These are phyloP conservation scores for Cheilosia variabilis DNA, from an alignment of 2,888 invertebrate genomes.

Conservation along the genomic window DNA sequence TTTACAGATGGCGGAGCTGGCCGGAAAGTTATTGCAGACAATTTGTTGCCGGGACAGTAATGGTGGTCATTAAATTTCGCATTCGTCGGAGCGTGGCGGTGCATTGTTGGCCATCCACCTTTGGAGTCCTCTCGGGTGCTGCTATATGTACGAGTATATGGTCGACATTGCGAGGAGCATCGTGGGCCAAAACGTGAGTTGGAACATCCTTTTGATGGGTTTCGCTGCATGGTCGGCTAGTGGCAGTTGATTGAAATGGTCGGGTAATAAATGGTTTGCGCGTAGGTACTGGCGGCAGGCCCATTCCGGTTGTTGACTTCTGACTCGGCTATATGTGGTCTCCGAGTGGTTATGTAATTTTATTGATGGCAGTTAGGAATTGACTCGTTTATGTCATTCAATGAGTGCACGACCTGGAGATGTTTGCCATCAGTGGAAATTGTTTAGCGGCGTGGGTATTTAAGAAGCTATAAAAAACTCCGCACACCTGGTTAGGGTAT, in stretches of 20 bases:
- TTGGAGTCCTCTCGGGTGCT: neutral
- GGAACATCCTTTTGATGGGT: constrained; percentile 40
- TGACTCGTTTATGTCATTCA: constrained; percentile 34
- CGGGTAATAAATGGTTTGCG: constrained; percentile 53
- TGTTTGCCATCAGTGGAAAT: too few species aligned
- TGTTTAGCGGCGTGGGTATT: too few species aligned
- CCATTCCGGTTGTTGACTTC: constrained; percentile 63
- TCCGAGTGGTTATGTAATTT: constrained; percentile 44
- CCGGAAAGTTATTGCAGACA: constrained; percentile 67
- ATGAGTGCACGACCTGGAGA: too few species aligned
- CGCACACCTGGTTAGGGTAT: too few species aligned
- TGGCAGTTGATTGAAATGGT: constrained; percentile 64
- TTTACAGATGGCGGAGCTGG: constrained; percentile 48
- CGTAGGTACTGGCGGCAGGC: constrained; percentile 22
- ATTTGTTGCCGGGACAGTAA: constrained; percentile 71
- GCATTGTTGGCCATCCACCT: constrained; percentile 12
- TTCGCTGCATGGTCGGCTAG: neutral
- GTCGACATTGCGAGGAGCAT: constrained; percentile 40
- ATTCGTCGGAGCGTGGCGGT: constrained; percentile 43
- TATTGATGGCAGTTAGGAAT: constrained; percentile 44
- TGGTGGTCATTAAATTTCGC: constrained; percentile 71
- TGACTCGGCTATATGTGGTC: neutral
- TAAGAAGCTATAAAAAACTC: too few species aligned
- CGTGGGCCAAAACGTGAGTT: constrained; percentile 22
- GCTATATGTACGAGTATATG: neutral